phyloP scores from a whole-genome alignment of 2,113 vertebrate genomes.

The Spilogale gracilis region DNA sequence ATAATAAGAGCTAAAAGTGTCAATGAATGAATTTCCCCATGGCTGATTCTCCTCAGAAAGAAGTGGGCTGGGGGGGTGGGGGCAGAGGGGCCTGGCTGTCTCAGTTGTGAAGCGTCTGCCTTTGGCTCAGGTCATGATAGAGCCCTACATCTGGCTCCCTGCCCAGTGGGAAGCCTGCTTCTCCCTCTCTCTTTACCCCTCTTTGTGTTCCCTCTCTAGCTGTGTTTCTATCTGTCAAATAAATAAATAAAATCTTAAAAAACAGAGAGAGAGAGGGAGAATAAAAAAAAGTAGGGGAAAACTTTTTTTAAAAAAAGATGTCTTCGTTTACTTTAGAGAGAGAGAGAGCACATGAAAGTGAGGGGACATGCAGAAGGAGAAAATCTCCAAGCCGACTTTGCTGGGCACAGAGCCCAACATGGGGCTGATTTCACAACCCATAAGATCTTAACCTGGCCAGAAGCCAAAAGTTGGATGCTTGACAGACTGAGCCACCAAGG shows the following conservation, averaged over 20 bases:
- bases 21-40: background rate
- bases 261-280: too few relatives aligned
- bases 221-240: too few relatives aligned
- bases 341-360: background rate
- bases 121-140: too few relatives aligned
- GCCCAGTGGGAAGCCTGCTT: too few relatives aligned
- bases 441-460: background rate
- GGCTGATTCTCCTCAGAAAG: background rate
- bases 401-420: background rate
- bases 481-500: background rate
- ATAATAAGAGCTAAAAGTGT: background rate
- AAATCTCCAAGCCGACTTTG: background rate
- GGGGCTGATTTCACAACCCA: background rate
- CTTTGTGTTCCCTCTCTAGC: too few relatives aligned
- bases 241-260: too few relatives aligned
- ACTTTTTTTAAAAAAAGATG: background rate
- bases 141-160: too few relatives aligned
- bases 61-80: too few relatives aligned
- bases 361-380: background rate
- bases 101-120: too few relatives aligned
- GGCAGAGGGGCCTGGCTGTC: too few relatives aligned
- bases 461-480: background rate
- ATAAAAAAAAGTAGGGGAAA: background rate
- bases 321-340: background rate
- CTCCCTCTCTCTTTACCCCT: too few relatives aligned